Conservation (phyloP, 2,113 vertebrate species). For the Malurus elegans region DNA sequence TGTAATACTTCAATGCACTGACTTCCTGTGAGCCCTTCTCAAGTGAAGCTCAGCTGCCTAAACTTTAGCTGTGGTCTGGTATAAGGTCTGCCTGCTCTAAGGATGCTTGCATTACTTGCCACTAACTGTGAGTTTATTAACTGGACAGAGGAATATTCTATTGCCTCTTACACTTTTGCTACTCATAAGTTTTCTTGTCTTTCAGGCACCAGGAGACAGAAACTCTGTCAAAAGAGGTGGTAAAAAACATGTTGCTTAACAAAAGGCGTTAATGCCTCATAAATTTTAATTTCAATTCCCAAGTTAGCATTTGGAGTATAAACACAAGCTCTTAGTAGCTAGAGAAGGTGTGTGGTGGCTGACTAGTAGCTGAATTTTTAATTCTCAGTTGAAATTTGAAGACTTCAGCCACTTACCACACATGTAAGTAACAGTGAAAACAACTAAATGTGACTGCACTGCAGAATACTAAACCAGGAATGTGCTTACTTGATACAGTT, state of each 20-base stretch:
- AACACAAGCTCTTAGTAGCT: neutral
- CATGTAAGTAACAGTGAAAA: neutral
- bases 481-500: neutral
- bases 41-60: neutral
- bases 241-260: neutral
- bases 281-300: neutral
- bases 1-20: neutral
- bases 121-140: neutral
- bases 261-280: neutral
- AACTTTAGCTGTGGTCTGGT: neutral
- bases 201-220: neutral
- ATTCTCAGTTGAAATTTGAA: neutral
- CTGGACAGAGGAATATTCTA: neutral
- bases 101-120: neutral
- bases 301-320: neutral
- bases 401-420: neutral
- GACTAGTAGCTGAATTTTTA: neutral
- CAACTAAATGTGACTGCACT: neutral
- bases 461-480: neutral
- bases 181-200: neutral
- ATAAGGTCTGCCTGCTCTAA: fast-evolving
- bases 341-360: neutral
- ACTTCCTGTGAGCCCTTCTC: neutral
- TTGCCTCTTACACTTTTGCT: neutral
- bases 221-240: neutral